phyloP scores from a whole-genome alignment of 2,113 vertebrate genomes.

The Rutilus rutilus region DNA sequence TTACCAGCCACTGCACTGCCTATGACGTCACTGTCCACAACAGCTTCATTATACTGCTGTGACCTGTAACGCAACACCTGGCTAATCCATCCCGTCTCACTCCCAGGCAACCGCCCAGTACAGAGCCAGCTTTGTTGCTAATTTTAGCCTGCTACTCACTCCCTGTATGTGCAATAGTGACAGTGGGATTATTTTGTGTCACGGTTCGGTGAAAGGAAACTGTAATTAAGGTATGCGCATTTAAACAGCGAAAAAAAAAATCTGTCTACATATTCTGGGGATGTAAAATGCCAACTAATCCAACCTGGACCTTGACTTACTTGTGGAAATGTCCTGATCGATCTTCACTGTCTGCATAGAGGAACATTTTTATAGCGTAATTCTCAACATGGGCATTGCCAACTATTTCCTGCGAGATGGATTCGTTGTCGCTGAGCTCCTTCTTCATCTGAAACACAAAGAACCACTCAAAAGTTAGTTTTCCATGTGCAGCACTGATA shows the following conservation, averaged over 20 bases:
- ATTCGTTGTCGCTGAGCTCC: slow-evolving; percentile 90
- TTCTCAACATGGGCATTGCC: slow-evolving; percentile 96
- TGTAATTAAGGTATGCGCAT: neutral
- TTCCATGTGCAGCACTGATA: neutral
- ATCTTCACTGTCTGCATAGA: slow-evolving; percentile 97
- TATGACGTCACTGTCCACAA: slow-evolving; percentile 44
- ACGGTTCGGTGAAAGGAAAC: slow-evolving; percentile 10
- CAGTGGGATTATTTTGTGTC: slow-evolving; percentile 29
- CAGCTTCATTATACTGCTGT: slow-evolving; percentile 37
- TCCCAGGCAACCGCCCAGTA: slow-evolving; percentile 27
- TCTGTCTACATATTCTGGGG: neutral
- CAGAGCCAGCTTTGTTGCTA: slow-evolving; percentile 45
- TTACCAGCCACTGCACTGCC: neutral
- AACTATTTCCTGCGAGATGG: slow-evolving; percentile 93
- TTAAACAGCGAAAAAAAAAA: neutral
- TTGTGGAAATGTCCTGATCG: slow-evolving; percentile 92
- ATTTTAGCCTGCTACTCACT: slow-evolving; percentile 43
- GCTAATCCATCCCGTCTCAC: slow-evolving; percentile 34
- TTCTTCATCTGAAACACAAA: slow-evolving; percentile 89
- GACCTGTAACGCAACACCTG: slow-evolving; percentile 49
- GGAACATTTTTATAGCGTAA: slow-evolving; percentile 97
- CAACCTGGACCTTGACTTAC: slow-evolving; percentile 72
- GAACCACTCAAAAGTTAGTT: slow-evolving; percentile 10
- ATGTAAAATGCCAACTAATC: neutral
- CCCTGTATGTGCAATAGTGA: neutral